These are phyloP conservation scores for Oophaga sylvatica DNA, from an alignment of 2,797 vertebrate species.

Conservation along the genomic window DNA sequence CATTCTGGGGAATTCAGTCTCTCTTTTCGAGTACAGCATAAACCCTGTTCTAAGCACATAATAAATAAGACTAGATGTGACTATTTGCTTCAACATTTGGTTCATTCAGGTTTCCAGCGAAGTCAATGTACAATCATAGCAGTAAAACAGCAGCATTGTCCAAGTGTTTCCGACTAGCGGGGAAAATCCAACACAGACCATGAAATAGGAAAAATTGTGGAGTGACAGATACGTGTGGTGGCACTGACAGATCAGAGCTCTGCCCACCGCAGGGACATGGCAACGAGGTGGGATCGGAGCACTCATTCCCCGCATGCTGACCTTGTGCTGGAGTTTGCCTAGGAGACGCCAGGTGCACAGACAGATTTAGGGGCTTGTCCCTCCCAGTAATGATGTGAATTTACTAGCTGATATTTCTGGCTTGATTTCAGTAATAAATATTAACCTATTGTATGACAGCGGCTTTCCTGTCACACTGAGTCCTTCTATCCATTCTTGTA, in stretches of 20 bases:
- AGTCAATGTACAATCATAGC: too few relatives aligned
- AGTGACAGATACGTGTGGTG: not conserved
- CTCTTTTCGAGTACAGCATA: too few relatives aligned
- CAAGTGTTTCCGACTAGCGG: not conserved
- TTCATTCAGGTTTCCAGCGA: too few relatives aligned
- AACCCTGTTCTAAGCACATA: too few relatives aligned
- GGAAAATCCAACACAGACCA: not conserved
- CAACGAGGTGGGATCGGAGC: too few relatives aligned
- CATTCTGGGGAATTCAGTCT: too few relatives aligned
- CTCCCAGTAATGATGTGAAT: conserved; percentile 57
- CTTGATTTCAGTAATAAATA: conserved; percentile 59
- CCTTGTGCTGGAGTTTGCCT: conserved; percentile 42
- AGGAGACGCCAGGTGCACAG: conserved; percentile 50
- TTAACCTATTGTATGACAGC: conserved; percentile 58
- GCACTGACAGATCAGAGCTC: not conserved
- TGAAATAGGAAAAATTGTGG: not conserved
- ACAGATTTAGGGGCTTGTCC: conserved; percentile 56
- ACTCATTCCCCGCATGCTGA: not conserved
- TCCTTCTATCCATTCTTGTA: conserved; percentile 67
- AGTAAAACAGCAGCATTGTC: not conserved
- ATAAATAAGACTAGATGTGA: too few relatives aligned
- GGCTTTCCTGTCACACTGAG: conserved; percentile 69
- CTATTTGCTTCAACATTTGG: too few relatives aligned
- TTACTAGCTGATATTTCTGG: conserved; percentile 62
- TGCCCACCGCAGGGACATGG: not conserved